These are phyloP conservation scores for Hemistola chrysoprasaria DNA, from an alignment of 2,888 invertebrate species.

Conservation along the genomic window DNA sequence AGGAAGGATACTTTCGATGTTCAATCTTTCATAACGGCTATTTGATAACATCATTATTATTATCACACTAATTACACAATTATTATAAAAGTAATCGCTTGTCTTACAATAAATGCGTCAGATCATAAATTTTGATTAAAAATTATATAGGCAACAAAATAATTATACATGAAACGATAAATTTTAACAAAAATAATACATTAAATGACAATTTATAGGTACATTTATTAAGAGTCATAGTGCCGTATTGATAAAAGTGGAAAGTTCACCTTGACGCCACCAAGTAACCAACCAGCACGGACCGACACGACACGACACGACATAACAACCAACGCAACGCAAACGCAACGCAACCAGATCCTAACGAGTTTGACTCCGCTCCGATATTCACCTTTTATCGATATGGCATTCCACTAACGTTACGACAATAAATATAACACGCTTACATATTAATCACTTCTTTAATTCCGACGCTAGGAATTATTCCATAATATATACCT, in stretches of 20 bases:
- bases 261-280: slow-evolving; percentile 33
- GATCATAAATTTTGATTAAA: slow-evolving; percentile 82
- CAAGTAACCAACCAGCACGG: slow-evolving; percentile 41
- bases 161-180: slow-evolving; percentile 78
- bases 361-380: slow-evolving; percentile 79
- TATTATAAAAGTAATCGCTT: slow-evolving; percentile 81
- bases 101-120: slow-evolving; percentile 83
- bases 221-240: slow-evolving; percentile 71
- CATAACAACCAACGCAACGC: slow-evolving; percentile 60
- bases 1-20: slow-evolving; percentile 84
- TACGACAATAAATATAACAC: slow-evolving; percentile 83
- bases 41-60: slow-evolving; percentile 79
- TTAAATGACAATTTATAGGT: slow-evolving; percentile 72
- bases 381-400: slow-evolving; percentile 81
- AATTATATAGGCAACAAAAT: slow-evolving; percentile 78
- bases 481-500: slow-evolving; percentile 82
- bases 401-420: slow-evolving; percentile 82
- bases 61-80: slow-evolving; percentile 82
- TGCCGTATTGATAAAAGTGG: slow-evolving; percentile 83
- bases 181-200: slow-evolving; percentile 69
- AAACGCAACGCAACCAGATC: slow-evolving; percentile 61
- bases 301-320: slow-evolving; percentile 24
- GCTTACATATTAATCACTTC: slow-evolving; percentile 83
- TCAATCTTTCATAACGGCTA: slow-evolving; percentile 79
- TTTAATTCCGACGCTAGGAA: slow-evolving; percentile 83